Conservation (phyloP, 2,113 vertebrate species). For the Polypterus senegalus region DNA sequence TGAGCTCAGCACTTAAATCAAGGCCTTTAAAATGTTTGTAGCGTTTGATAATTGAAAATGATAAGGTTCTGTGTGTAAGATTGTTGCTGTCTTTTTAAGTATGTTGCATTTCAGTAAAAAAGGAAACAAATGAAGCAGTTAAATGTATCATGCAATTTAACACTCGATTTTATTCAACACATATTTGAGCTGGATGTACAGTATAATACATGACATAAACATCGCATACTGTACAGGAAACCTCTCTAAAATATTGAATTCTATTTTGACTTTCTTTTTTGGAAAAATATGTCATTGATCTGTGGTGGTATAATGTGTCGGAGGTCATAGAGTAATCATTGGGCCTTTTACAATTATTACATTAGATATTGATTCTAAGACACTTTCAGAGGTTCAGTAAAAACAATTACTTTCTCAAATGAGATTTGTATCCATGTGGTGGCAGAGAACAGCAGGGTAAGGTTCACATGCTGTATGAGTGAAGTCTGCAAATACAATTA, state of each 20-base stretch:
- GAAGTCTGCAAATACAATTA: neutral
- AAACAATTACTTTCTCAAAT: neutral
- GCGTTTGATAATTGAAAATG: no score
- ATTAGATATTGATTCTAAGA: conserved; percentile 1
- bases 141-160: no score
- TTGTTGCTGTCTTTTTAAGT: no score
- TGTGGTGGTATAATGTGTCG: neutral
- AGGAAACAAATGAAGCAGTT: no score
- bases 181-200: no score
- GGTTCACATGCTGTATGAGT: neutral
- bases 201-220: no score
- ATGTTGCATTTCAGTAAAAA: no score
- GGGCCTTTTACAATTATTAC: neutral
- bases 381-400: neutral
- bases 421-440: neutral
- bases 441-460: neutral
- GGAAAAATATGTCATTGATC: neutral
- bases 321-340: neutral
- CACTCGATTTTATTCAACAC: no score
- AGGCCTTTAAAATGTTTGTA: no score
- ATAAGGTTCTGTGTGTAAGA: no score
- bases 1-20: no score
- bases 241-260: neutral
- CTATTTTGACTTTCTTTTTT: neutral
- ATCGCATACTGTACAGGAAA: no score